phyloP scores from a whole-genome alignment of 2,113 vertebrate genomes.

The Lampris incognitus region DNA sequence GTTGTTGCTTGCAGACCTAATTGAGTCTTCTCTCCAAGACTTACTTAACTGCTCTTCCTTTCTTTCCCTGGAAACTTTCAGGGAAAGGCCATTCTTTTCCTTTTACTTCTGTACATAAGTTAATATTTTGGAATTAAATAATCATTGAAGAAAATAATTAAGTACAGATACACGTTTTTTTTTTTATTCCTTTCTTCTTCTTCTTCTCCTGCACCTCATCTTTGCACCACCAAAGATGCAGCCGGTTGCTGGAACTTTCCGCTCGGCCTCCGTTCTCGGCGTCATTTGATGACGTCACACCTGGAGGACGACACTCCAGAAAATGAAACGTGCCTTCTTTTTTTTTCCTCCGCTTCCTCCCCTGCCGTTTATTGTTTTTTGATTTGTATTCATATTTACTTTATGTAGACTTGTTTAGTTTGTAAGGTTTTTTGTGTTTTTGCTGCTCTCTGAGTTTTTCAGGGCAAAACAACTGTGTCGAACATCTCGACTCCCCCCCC shows the following conservation, averaged over 20 bases:
- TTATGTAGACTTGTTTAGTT: conserved; percentile 2
- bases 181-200: conserved; percentile 17
- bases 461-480: conserved; percentile 25
- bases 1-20: too few species aligned
- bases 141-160: not conserved
- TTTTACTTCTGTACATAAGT: not conserved
- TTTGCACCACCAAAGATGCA: too few species aligned
- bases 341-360: too few species aligned
- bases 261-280: too few species aligned
- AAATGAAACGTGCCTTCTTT: too few species aligned
- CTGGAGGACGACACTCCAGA: too few species aligned
- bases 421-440: conserved; percentile 9
- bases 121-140: conserved; percentile 13
- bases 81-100: conserved; percentile 2
- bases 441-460: not conserved
- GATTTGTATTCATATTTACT: conserved; percentile 26
- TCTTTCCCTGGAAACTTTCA: not conserved
- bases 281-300: too few species aligned
- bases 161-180: conserved; percentile 23
- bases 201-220: not conserved
- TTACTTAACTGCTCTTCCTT: not conserved
- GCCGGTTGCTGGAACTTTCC: too few species aligned
- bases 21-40: too few species aligned
- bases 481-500: too few species aligned
- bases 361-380: not conserved